phyloP scores from a whole-genome alignment of 2,113 vertebrate species.

The Poeciliopsis turrubarensis region DNA sequence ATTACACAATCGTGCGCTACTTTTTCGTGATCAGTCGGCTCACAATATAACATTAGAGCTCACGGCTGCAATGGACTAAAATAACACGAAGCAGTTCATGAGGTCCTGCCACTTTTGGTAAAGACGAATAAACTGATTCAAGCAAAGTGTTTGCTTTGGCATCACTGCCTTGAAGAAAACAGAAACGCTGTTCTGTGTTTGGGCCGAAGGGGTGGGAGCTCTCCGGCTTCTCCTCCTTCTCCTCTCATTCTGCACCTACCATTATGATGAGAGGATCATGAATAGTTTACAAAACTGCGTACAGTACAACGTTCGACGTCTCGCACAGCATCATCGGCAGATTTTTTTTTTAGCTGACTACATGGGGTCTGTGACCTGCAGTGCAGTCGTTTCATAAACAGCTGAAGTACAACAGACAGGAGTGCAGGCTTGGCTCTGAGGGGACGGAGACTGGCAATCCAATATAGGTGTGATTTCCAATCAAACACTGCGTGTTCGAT shows the following conservation, averaged over 20 bases:
- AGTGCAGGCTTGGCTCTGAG: conserved; percentile 24
- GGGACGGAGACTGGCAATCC: conserved; percentile 54
- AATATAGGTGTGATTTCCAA: conserved; percentile 60
- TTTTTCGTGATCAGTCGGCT: neutral
- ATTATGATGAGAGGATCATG: conserved; percentile 37
- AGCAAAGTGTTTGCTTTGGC: conserved; percentile 51
- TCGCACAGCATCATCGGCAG: conserved; percentile 25
- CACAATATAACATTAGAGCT: neutral
- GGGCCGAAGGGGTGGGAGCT: conserved; percentile 13
- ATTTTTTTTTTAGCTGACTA: conserved; percentile 50
- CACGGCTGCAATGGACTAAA: neutral
- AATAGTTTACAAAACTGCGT: conserved; percentile 46
- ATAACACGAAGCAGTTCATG: neutral
- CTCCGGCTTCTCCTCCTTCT: conserved; percentile 17
- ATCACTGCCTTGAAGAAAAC: conserved; percentile 33
- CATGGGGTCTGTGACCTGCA: conserved; percentile 31
- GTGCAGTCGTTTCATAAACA: conserved; percentile 37
- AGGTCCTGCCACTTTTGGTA: neutral
- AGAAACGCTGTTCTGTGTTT: conserved; percentile 31
- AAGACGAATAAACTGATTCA: conserved; percentile 45
- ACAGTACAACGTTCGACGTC: conserved; percentile 45
- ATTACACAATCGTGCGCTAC: neutral
- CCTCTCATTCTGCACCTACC: neutral
- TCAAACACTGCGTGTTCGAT: conserved; percentile 71
- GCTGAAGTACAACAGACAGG: conserved; percentile 24